Evolutionary conservation across 2,113 vertebrate genomes (phyloP).

Genomic region (Alethe castanea): DNA sequence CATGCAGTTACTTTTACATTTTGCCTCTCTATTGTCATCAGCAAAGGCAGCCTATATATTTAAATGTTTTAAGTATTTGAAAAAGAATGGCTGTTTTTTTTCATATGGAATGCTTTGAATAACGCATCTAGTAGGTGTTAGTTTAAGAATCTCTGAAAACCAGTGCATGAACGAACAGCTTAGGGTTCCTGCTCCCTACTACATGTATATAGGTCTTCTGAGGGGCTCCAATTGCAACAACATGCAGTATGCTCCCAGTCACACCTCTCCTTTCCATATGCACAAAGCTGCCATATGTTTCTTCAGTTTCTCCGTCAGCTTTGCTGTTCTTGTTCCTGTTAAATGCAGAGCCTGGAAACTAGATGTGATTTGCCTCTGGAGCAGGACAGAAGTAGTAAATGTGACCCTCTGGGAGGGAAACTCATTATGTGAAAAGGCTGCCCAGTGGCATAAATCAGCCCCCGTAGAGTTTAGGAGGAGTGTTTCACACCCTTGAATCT

Average conservation of each 20-base stretch:
- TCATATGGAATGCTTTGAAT: background rate
- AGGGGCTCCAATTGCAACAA: background rate
- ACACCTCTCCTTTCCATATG: background rate
- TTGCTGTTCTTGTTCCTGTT: background rate
- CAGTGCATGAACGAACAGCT: background rate
- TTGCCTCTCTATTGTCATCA: background rate
- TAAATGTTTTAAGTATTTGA: background rate
- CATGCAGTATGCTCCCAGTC: background rate
- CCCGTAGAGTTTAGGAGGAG: background rate
- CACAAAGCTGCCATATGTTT: slow-evolving; percentile 2
- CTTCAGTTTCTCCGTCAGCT: slow-evolving; percentile 23
- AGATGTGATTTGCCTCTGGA: background rate
- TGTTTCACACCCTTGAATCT: background rate
- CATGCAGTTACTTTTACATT: background rate
- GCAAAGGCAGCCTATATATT: background rate
- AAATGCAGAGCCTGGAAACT: background rate
- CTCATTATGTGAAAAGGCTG: background rate
- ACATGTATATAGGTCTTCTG: background rate
- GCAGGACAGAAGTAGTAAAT: background rate
- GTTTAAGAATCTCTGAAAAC: background rate
- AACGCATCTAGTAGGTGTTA: background rate
- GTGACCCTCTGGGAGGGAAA: background rate
- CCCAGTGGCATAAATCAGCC: slow-evolving; percentile 26
- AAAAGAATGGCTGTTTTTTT: background rate
- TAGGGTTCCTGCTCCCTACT: background rate